phyloP scores from a whole-genome alignment of 2,888 invertebrate genomes.

The Dolichopus griseipennis region DNA sequence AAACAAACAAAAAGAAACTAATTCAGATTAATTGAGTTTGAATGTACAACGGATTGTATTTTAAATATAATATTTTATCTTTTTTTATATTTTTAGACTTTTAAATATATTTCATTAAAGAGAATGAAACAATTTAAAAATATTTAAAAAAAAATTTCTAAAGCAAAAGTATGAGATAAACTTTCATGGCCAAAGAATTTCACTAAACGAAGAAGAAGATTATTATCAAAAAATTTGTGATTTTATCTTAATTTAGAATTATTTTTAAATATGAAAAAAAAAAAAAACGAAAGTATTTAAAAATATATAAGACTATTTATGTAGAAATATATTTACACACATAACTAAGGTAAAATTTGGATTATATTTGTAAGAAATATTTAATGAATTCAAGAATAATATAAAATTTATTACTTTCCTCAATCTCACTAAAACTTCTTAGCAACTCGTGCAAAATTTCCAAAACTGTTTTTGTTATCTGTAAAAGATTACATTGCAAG shows the following conservation, averaged over 20 bases:
- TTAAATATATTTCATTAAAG: background rate
- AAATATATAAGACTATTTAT: too few species aligned
- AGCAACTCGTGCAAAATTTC: too few species aligned
- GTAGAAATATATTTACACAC: too few species aligned
- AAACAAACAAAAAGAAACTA: too few species aligned
- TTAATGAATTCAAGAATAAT: too few species aligned
- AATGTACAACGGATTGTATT: background rate
- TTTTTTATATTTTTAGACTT: constrained; percentile 1
- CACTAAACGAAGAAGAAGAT: background rate
- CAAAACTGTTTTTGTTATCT: too few species aligned
- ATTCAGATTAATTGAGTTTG: too few species aligned
- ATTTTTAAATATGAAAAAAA: background rate
- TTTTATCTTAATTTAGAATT: background rate
- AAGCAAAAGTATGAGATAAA: background rate
- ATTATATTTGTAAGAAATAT: too few species aligned
- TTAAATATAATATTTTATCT: background rate
- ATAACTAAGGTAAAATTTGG: too few species aligned
- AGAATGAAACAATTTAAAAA: background rate
- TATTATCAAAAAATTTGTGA: background rate
- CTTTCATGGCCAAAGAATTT: background rate
- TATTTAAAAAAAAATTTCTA: background rate
- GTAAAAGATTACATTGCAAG: too few species aligned
- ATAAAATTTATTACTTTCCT: too few species aligned
- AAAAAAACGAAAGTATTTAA: background rate
- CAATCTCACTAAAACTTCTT: too few species aligned